A percentile compares a stretch with the other conserved stretches of the same genome.
These are phyloP conservation scores for Tethea ocularis DNA, from an alignment of 2,888 invertebrate species.

Conservation along the genomic window DNA sequence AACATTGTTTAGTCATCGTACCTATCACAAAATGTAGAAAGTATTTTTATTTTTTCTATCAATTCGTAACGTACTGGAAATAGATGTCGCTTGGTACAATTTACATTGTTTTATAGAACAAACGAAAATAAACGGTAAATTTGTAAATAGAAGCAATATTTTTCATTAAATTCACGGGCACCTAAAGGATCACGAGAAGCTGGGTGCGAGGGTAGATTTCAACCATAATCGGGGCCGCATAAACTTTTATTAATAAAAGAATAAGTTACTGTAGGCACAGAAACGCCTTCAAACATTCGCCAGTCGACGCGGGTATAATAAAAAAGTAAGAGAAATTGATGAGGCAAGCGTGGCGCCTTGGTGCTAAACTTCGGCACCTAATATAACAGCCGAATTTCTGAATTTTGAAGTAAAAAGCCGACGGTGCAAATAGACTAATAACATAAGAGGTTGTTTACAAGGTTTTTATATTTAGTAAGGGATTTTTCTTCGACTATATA, in stretches of 20 bases:
- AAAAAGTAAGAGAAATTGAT: slow-evolving; percentile 70
- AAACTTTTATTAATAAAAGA: slow-evolving; percentile 77
- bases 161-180: slow-evolving; percentile 25
- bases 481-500: not conserved
- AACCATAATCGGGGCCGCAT: slow-evolving; percentile 48
- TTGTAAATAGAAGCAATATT: slow-evolving; percentile 15
- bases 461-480: not conserved
- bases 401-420: slow-evolving; percentile 17
- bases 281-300: slow-evolving; percentile 61
- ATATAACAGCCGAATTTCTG: slow-evolving; percentile 29
- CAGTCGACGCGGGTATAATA: slow-evolving; percentile 61
- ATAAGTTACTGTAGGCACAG: slow-evolving; percentile 59
- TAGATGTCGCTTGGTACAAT: no score
- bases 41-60: no score
- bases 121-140: no score
- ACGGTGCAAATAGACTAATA: slow-evolving; percentile 8
- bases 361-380: slow-evolving; percentile 37
- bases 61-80: no score
- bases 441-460: slow-evolving; percentile 8
- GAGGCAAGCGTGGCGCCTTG: slow-evolving; percentile 47
- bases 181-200: slow-evolving; percentile 42
- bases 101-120: not conserved
- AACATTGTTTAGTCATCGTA: no score
- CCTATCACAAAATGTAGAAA: no score
- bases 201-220: slow-evolving; percentile 39